These are phyloP conservation scores for Drosophila ogumai DNA, from an alignment of 1,140 invertebrate species.

Conservation along the genomic window DNA sequence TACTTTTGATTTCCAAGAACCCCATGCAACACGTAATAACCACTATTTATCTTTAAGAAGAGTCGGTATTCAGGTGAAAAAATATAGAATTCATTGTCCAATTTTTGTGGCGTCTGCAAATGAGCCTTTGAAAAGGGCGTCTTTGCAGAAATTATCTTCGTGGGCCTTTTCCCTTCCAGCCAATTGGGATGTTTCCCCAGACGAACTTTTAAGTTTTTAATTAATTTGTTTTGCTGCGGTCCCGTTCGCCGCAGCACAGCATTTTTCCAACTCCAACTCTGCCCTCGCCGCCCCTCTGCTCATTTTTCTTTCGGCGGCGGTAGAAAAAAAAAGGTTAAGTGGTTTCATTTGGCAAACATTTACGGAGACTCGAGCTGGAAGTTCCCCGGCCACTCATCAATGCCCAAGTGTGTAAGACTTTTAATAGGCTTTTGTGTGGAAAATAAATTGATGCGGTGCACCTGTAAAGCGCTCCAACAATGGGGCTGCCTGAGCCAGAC, in stretches of 20 bases:
- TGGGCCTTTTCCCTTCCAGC: slow-evolving; percentile 7
- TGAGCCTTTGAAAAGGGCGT: slow-evolving; percentile 15
- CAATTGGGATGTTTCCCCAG: slow-evolving; percentile 33
- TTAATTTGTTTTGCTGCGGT: slow-evolving; percentile 78
- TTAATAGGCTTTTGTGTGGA: slow-evolving; percentile 83
- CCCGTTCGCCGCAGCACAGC: slow-evolving; percentile 28
- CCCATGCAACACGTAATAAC: too few species aligned
- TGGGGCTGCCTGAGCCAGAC: slow-evolving; percentile 33
- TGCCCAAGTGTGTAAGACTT: slow-evolving; percentile 67
- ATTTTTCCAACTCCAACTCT: slow-evolving; percentile 4
- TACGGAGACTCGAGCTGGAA: slow-evolving; percentile 51
- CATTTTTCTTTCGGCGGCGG: slow-evolving; percentile 49
- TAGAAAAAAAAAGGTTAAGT: slow-evolving; percentile 73
- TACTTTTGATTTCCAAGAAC: background rate
- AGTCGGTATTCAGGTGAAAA: background rate
- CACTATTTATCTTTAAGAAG: background rate
- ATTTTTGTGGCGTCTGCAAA: background rate
- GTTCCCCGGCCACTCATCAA: slow-evolving; percentile 56
- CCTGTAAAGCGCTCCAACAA: slow-evolving; percentile 72
- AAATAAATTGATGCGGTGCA: slow-evolving; percentile 82
- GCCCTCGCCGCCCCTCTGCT: slow-evolving; percentile 22
- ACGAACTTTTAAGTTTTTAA: slow-evolving; percentile 80
- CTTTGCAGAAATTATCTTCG: slow-evolving; percentile 14
- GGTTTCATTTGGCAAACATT: slow-evolving; percentile 82
- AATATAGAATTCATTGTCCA: slow-evolving; percentile 23